A percentile compares a stretch with the other conserved stretches of the same genome.
These are phyloP conservation scores for Cyprinodon diabolis DNA, from an alignment of 2,797 vertebrate species.

Conservation along the genomic window DNA sequence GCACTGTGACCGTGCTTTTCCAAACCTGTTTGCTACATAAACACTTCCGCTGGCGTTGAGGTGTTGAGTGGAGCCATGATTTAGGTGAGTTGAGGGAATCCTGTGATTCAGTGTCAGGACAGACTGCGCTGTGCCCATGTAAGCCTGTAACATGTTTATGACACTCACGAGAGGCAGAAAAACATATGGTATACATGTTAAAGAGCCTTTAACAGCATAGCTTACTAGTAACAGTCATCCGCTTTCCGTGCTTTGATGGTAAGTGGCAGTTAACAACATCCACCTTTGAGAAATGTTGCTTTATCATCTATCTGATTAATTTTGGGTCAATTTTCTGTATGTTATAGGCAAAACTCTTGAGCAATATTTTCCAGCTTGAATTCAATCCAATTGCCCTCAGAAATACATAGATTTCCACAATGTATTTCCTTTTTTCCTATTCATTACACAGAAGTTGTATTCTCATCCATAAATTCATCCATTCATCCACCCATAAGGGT, in stretches of 20 bases:
- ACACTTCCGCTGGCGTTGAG: slow-evolving; percentile 72
- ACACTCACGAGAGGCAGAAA: slow-evolving; percentile 56
- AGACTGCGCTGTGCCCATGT: slow-evolving; percentile 51
- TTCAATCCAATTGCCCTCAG: slow-evolving; percentile 6
- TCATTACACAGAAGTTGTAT: not conserved
- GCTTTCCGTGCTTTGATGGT: slow-evolving; percentile 68
- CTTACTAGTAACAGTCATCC: slow-evolving; percentile 53
- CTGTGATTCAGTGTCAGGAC: slow-evolving; percentile 70
- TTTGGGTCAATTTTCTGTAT: slow-evolving; percentile 34
- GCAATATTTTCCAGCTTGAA: slow-evolving; percentile 30
- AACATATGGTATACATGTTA: slow-evolving; percentile 68
- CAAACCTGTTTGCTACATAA: slow-evolving; percentile 63
- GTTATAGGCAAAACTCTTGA: slow-evolving; percentile 34
- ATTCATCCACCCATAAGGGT: too few species aligned
- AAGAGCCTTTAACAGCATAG: slow-evolving; percentile 40
- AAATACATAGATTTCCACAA: not conserved
- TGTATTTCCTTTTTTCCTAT: not conserved
- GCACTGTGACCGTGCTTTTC: slow-evolving; percentile 43
- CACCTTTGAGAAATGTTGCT: slow-evolving; percentile 65
- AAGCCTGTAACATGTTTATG: slow-evolving; percentile 71
- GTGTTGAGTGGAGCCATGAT: slow-evolving; percentile 73
- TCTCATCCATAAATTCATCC: not conserved
- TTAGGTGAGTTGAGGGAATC: slow-evolving; percentile 70
- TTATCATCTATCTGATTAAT: slow-evolving; percentile 63
- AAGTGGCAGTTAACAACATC: slow-evolving; percentile 58